These are phyloP conservation scores for Drosophila dunni DNA, from an alignment of 1,140 invertebrate species.

Conservation along the genomic window DNA sequence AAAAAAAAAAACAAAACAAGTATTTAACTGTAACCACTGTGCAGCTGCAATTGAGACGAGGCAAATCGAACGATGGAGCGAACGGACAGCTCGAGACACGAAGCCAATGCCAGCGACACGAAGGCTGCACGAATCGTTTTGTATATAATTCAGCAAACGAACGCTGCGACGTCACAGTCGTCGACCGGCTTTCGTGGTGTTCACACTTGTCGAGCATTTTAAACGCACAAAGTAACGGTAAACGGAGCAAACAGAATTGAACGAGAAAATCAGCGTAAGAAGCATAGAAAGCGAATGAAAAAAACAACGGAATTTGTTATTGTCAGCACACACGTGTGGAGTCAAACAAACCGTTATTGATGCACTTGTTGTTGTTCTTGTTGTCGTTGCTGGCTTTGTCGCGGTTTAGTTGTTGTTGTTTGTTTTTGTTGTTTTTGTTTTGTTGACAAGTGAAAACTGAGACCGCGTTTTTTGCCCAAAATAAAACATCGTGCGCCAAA, in stretches of 20 bases:
- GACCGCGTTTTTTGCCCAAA: slow-evolving; percentile 48
- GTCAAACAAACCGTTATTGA: slow-evolving; percentile 10
- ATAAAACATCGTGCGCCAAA: slow-evolving; percentile 4
- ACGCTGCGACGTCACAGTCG: slow-evolving; percentile 58
- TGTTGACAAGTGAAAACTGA: slow-evolving; percentile 71
- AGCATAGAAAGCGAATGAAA: slow-evolving; percentile 22
- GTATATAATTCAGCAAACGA: slow-evolving; percentile 65
- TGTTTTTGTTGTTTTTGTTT: slow-evolving; percentile 42
- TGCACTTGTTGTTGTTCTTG: slow-evolving; percentile 6
- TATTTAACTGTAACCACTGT: background rate
- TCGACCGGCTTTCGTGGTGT: slow-evolving; percentile 69
- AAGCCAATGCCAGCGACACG: slow-evolving; percentile 8
- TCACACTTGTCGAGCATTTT: slow-evolving; percentile 39
- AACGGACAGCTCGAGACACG: slow-evolving; percentile 2
- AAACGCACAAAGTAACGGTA: slow-evolving; percentile 22
- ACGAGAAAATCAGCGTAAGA: slow-evolving; percentile 47
- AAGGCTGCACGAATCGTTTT: slow-evolving; percentile 15
- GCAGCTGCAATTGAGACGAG: slow-evolving; percentile 2
- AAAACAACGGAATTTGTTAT: slow-evolving; percentile 3
- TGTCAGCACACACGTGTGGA: slow-evolving; percentile 49
- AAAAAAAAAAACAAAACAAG: too few relatives aligned
- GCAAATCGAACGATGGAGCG: background rate
- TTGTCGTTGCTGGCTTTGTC: slow-evolving; percentile 12
- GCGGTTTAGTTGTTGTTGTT: slow-evolving; percentile 41
- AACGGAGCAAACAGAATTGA: too few relatives aligned